Percentiles rank a stretch among this genome's conserved stretches.
Evolutionary conservation across 2,797 vertebrate species (phyloP).

Genomic region (Malacoctenus gilli): DNA sequence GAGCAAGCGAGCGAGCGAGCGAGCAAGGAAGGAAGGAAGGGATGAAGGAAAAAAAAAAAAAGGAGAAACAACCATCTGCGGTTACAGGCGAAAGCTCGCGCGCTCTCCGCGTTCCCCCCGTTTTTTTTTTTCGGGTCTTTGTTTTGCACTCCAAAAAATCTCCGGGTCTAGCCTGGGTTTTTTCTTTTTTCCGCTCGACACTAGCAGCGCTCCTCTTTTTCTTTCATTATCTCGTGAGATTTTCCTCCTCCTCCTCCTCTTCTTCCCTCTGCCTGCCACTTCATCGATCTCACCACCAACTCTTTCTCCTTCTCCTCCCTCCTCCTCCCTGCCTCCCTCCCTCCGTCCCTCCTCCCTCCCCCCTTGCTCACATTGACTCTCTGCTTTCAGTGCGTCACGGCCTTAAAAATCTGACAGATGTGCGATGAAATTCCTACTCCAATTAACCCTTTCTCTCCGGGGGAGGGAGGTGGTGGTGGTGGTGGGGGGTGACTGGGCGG

Average conservation of each 20-base stretch:
- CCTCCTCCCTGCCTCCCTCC: slow-evolving; percentile 38
- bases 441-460: slow-evolving; percentile 87
- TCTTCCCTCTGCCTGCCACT: slow-evolving; percentile 82
- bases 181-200: slow-evolving; percentile 32
- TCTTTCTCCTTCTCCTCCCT: slow-evolving; percentile 69
- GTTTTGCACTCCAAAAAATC: slow-evolving; percentile 52
- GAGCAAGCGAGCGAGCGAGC: too few relatives aligned
- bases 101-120: neutral
- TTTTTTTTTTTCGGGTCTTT: slow-evolving; percentile 21
- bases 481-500: slow-evolving; percentile 17
- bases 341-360: slow-evolving; percentile 38
- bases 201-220: slow-evolving; percentile 77
- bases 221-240: slow-evolving; percentile 85
- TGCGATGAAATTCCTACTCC: slow-evolving; percentile 89
- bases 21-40: too few relatives aligned
- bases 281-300: slow-evolving; percentile 87
- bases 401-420: slow-evolving; percentile 92
- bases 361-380: slow-evolving; percentile 74
- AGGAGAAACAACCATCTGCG: slow-evolving; percentile 33
- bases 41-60: neutral
- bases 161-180: slow-evolving; percentile 52
- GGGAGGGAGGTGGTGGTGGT: slow-evolving; percentile 20
- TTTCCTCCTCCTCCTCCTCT: slow-evolving; percentile 79
- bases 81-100: slow-evolving; percentile 15
- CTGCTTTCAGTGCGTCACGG: slow-evolving; percentile 86